phyloP scores from a whole-genome alignment of 2,797 vertebrate species.

The Sebastes paucispinis region DNA sequence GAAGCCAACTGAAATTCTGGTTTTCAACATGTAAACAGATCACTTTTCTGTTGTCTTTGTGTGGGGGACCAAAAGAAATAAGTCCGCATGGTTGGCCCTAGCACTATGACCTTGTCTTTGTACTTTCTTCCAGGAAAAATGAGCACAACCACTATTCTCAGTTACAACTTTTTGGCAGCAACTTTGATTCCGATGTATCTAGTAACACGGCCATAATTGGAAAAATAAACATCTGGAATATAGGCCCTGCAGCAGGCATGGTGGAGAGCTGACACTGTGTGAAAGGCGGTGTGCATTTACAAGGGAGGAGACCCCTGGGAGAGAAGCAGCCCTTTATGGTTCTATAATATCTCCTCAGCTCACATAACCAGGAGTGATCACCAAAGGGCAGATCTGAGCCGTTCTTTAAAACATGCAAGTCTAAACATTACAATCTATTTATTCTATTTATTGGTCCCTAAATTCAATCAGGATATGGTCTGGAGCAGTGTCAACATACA shows the following conservation, averaged over 20 bases:
- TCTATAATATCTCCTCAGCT: slow-evolving; percentile 45
- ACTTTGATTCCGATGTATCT: slow-evolving; percentile 59
- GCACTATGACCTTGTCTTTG: slow-evolving; percentile 34
- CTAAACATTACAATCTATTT: slow-evolving; percentile 62
- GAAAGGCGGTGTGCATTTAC: slow-evolving; percentile 31
- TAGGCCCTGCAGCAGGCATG: slow-evolving; percentile 30
- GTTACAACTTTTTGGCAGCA: slow-evolving; percentile 63
- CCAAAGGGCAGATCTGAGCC: slow-evolving; percentile 33
- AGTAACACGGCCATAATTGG: slow-evolving; percentile 64
- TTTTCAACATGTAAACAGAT: slow-evolving; percentile 16
- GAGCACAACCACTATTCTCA: slow-evolving; percentile 42
- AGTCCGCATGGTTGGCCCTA: not conserved
- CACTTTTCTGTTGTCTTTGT: slow-evolving; percentile 14
- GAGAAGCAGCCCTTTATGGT: slow-evolving; percentile 32
- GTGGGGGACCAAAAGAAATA: not conserved
- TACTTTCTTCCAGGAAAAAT: slow-evolving; percentile 51
- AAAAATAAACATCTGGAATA: slow-evolving; percentile 65
- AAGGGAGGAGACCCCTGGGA: slow-evolving; percentile 36
- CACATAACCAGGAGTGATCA: slow-evolving; percentile 41
- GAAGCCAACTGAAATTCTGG: not conserved
- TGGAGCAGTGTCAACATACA: slow-evolving; percentile 34
- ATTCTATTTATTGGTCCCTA: slow-evolving; percentile 53
- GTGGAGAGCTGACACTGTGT: slow-evolving; percentile 33
- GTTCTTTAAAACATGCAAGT: slow-evolving; percentile 33
- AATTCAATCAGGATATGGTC: slow-evolving; percentile 53